Evolutionary conservation across 1,140 invertebrate genomes (phyloP).

Genomic region (Sinonovacula constricta): DNA sequence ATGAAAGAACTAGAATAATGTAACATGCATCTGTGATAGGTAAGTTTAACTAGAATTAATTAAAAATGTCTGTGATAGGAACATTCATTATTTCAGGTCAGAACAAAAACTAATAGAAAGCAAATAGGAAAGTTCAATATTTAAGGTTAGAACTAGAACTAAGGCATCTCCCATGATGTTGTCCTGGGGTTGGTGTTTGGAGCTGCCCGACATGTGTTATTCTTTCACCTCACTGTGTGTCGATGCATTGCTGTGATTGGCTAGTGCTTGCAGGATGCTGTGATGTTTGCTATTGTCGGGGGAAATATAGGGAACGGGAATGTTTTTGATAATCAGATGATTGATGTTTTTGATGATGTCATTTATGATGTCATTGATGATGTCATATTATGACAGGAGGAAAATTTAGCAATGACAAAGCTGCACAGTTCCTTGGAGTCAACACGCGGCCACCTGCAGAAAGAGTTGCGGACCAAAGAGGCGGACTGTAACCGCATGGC

Average conservation of each 20-base stretch:
- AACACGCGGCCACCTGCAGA: conserved; percentile 77
- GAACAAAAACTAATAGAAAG: too few relatives aligned
- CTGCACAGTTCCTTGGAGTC: conserved; percentile 75
- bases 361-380: conserved; percentile 19
- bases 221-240: not conserved
- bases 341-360: conserved; percentile 1
- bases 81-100: too few relatives aligned
- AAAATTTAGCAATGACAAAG: conserved; percentile 70
- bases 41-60: too few relatives aligned
- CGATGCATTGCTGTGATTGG: conserved; percentile 24
- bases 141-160: too few relatives aligned
- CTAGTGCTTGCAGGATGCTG: conserved; percentile 15
- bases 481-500: conserved; percentile 78
- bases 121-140: too few relatives aligned
- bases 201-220: too few relatives aligned
- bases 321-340: not conserved
- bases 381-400: conserved; percentile 64
- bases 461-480: conserved; percentile 76
- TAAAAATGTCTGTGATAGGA: too few relatives aligned
- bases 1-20: too few relatives aligned
- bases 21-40: too few relatives aligned
- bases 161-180: too few relatives aligned
- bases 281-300: conserved; percentile 9
- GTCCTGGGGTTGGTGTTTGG: too few relatives aligned
- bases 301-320: not conserved